Evolutionary conservation across 2,797 vertebrate genomes (phyloP).

Genomic region (Melanotaenia pygmaea): DNA sequence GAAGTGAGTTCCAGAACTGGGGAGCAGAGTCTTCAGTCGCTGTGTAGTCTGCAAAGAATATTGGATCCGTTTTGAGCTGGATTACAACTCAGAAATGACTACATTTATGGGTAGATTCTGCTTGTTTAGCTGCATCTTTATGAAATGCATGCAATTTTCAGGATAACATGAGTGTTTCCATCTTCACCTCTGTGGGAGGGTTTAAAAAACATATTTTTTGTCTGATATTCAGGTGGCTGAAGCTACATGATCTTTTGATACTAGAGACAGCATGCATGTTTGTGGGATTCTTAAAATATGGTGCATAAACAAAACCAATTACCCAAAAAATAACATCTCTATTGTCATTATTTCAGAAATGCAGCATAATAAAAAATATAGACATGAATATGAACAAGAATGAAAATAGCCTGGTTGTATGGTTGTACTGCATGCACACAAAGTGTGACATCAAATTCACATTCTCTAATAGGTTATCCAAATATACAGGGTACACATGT

Average conservation of each 20-base stretch:
- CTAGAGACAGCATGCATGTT: background rate
- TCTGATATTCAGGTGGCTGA: no score
- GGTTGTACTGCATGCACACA: background rate
- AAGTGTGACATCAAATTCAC: background rate
- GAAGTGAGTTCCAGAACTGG: no score
- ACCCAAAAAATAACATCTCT: background rate
- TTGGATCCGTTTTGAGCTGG: no score
- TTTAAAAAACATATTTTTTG: no score
- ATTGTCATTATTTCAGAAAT: background rate
- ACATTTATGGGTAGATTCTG: no score
- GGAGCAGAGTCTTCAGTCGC: no score
- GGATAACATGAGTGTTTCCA: no score
- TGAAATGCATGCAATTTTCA: no score
- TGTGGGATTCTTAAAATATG: background rate
- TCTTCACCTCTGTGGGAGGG: no score
- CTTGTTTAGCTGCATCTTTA: no score
- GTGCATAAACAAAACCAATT: background rate
- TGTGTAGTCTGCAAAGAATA: no score
- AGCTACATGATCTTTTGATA: background rate
- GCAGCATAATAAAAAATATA: background rate
- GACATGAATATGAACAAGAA: background rate
- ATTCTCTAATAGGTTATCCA: slow-evolving; percentile 33
- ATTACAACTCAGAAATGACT: no score
- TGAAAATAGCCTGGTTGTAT: background rate
- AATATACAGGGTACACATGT: slow-evolving; percentile 65